Evolutionary conservation across 2,797 vertebrate species (phyloP), one percentile per base, ranked within the genome.

Genomic region (Arremon aurantiirostris): DNA sequence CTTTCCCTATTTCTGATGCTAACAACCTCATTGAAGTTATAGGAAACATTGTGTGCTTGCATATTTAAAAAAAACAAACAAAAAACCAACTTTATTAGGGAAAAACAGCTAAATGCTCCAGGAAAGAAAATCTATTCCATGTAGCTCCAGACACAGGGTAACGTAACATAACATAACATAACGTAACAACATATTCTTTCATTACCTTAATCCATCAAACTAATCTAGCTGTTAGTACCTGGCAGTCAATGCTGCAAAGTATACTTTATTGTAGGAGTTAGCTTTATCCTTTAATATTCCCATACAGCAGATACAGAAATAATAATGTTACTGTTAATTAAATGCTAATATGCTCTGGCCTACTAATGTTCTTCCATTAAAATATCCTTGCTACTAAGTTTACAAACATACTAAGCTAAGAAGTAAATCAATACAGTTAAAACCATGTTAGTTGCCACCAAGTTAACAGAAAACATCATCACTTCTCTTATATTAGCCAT

Each of bases 51-150:
- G 9, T 65, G 17, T 57, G 13, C 39, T 80, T 72, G n/a, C 12
- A 32, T 22, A n/a, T 26, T 0, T 1, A 2, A 11, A 26, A 56
- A 21, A 28, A 28, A 19, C 28, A 18, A 4, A 42, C 28, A 39
- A 23, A 1, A 12, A 21, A 21, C 23, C 55, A 52, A 52, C 8
- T 11, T 4, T 60, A 28, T 60, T 68, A 77, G 11, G 55, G 22
- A 18, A 52, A 57, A 75, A 10, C 2, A 10, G 17, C 35, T 42
- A 42, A 42, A 30, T 34, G 27, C 13, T 66, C 17, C 7, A 22
- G 18, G 60, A 80, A 53, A 30, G n/a, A 82, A 76, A 46, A 73
- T 42, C 47, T 50, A 2, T 32, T 46, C 30, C 28, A 13, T 34
- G 4, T 76, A 50, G 19, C 46, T 94, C 44, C 34, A 15, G 41